Evolutionary conservation across 2,888 invertebrate species (phyloP).

Genomic region (Tipula unca): DNA sequence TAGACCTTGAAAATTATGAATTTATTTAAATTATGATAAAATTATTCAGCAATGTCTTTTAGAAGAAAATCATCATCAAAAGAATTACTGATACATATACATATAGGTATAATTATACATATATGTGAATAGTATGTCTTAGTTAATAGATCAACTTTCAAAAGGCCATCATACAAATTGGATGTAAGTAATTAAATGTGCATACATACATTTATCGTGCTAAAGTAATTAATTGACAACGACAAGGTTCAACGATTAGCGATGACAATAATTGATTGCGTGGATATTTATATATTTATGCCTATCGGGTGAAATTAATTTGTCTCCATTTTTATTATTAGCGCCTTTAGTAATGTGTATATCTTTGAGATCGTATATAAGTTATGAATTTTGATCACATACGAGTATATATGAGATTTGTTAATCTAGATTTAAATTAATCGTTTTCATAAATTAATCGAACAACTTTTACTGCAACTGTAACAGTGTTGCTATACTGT

Average conservation of each 20-base stretch:
- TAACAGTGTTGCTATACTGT: no score
- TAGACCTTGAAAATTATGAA: neutral
- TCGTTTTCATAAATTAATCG: no score
- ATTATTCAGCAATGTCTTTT: neutral
- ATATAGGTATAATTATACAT: neutral
- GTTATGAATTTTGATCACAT: neutral
- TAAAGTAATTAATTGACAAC: neutral
- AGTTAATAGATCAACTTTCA: neutral
- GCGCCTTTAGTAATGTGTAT: neutral
- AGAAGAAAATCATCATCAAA: neutral
- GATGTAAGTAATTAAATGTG: neutral
- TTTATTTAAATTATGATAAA: neutral
- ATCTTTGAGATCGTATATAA: neutral
- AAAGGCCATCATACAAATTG: neutral
- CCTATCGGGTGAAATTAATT: neutral
- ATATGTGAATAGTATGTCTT: neutral
- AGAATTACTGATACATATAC: neutral
- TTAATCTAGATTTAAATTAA: no score
- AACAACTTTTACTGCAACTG: no score
- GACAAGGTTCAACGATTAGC: neutral
- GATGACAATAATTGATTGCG: neutral
- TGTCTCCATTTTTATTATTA: neutral
- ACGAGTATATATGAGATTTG: no score
- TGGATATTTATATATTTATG: neutral
- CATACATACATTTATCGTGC: neutral